A percentile compares a stretch with the other conserved stretches of the same genome.
Evolutionary conservation across 2,797 vertebrate genomes (phyloP).

Genomic region (Anguilla pacifica): DNA sequence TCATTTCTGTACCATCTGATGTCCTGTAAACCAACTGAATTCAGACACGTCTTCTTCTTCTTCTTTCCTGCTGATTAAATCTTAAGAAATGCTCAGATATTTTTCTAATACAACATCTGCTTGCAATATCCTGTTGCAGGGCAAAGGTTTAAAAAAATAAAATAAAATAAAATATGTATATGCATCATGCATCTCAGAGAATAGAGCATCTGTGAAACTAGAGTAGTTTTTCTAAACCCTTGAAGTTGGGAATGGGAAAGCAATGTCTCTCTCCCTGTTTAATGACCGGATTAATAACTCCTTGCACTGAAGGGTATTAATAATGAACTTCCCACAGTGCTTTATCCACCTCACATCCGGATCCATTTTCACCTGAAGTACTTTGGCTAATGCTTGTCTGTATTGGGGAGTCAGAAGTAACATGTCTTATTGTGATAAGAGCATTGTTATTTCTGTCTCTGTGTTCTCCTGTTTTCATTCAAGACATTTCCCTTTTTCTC

Average conservation of each 20-base stretch:
- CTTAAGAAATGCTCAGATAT: no score
- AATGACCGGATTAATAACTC: slow-evolving; percentile 25
- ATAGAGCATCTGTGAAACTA: not conserved
- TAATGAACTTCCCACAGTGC: slow-evolving; percentile 22
- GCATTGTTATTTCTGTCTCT: slow-evolving; percentile 3
- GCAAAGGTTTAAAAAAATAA: no score
- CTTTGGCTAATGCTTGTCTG: slow-evolving; percentile 8
- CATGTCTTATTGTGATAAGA: slow-evolving; percentile 22
- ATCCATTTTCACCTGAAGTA: slow-evolving; percentile 14
- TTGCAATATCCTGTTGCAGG: no score
- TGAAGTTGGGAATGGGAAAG: slow-evolving; percentile 4
- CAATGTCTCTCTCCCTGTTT: slow-evolving; percentile 8
- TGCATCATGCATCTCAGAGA: not conserved
- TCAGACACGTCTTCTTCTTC: not conserved
- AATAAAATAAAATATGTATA: no score
- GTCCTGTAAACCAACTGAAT: not conserved
- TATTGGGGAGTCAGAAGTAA: not conserved
- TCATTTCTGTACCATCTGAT: not conserved
- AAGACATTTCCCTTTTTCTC: not conserved
- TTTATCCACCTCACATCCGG: not conserved
- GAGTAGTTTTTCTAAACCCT: not conserved
- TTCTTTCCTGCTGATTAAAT: no score
- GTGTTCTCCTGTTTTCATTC: not conserved
- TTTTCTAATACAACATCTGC: no score
- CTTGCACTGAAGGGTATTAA: not conserved